Base-by-base conservation (phyloP, 1,140 invertebrate genomes). In the Apolygus lucorum region DNA sequence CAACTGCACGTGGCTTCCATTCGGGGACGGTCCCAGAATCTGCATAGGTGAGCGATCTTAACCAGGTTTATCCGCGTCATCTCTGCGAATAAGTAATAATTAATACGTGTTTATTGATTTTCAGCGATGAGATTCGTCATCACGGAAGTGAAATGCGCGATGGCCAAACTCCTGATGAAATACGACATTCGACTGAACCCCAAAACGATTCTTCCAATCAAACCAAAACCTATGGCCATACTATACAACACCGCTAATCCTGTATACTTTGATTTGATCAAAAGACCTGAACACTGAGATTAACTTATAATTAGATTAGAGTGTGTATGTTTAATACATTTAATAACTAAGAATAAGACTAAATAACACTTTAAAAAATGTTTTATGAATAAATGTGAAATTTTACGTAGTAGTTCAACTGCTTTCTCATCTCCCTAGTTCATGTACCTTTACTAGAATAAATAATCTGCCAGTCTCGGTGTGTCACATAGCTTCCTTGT, bases 61-160 rank as follows among this genome's bases (percentile, higher is more conserved):
- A 22, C 8, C 54, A 11, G 54, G 8, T 8, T 49, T 59, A 24
- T 59, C 8, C 22, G 54, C 54, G 11, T 11, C 4, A 17, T 59
- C 22, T 4, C 22, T 24, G 54, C 54, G 11, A 42, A 8, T 17
- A 42, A 17, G 4, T 42, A 17, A 42, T 42, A 42, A 42, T 59
- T 59, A 59, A 59, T 14, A 17, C 2, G 8, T 13, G 8, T 64
- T 14, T 29, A 29, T 14, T 66, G n/a, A 8, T 64, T 24, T 64
- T 66, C 25, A 66, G 64, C 64, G 1, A 66, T 66, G 64, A 28
- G 64, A 34, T 66, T 66, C 25, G 64, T 26, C 4, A 2, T 66
- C n/a, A 28, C 29, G 17, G 27, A 66, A 66, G 4, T 42, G n/a
- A 64, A 64, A 66, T n/a, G 1, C n/a, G 27, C n/a, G 1, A n/a